Base-by-base conservation (phyloP, 2,797 vertebrate genomes). In the Cirrhinus molitorella region DNA sequence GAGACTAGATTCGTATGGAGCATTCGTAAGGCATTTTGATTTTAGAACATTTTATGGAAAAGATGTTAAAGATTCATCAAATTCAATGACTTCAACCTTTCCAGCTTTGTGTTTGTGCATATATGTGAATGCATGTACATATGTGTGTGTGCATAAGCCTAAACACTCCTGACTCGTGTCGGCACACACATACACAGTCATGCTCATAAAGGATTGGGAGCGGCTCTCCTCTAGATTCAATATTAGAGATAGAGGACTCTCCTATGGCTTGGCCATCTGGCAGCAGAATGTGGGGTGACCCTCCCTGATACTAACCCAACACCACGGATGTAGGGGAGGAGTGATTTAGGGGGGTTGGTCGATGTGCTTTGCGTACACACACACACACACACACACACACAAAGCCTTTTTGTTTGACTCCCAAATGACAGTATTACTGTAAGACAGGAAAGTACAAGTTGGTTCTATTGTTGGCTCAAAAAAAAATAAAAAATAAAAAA, bases 231-330 rank as follows among this genome's bases (percentile, higher is more conserved):
- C 88, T 89, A 85, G 89, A 76, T 90, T 76, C 89, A 91, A 89
- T 90, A 91, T 91, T 89, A 92, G 87, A 86, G 90, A 71, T 47
- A 71, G 74, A 88, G 86, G 90, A 19, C 25, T 84, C 86, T 23
- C 87, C 80, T 88, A 89, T 47, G 81, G 87, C 67, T 53, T 76
- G 79, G 88, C 91, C 93, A 94, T 94, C 94, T 94, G 93, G 93
- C 87, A 87, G 31, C 87, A 86, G 89, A 72, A 84, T 82, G 88
- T 57, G 88, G 91, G 93, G 93, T 94, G 91, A 94, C 84, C 63
- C 72, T 86, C 89, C 91, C 88, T 81, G 87, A 86, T 28, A 89
- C 88, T 88, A 71, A 76, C 66, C 70, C 75, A 83, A 65, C 80
- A 71, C 75, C 63, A 72, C 23, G 71, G 75, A 43, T 66, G 59